Base-by-base conservation (phyloP, 2,888 invertebrate genomes). In the Ophioninae sp. region DNA sequence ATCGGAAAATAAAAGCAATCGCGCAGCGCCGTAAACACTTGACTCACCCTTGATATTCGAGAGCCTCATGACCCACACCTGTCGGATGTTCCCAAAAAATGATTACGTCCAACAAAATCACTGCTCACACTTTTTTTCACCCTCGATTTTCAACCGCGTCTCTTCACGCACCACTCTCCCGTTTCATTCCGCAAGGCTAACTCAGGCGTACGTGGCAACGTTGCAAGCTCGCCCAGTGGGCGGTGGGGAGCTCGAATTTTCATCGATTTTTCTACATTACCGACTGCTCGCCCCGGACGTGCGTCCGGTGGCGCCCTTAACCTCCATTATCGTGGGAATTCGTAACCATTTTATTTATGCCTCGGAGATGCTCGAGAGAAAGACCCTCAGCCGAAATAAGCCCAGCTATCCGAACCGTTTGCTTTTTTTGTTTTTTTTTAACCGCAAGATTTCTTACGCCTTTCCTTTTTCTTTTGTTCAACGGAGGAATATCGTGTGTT, bases 261-360 rank as follows among this genome's bases (percentile, higher is more conserved):
- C 72, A 88, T 89, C 85, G 88, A 87, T 89, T 85, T 61, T 75
- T 77, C 58, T 90, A 74, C 83, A 78, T 87, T 89, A 88, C 74
- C 90, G 87, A 56, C 84, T 20, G 74, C n/a, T 23, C 8, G 22
- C 51, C 23, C 3, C 7, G 20, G 61, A 65, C 17, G 30, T 30
- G 41, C 17, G 85, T 68, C 10, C 81, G 78, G 87, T 89, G 88
- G 87, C 85, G 86, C 87, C 87, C 73, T 67, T 79, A 64, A 37
- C 9, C 59, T 10, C n/a, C 30, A 37, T 20, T 6, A 30, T 22
- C n/a, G n/a, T 30, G 22, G 85, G 81, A 86, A 86, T 86, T 86
- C 51, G 58, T 78, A 83, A 85, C 85, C 85, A 87, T 85, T 85
- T 87, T 79, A 76, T 81, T 87, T 79, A 80, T 63, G 56, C 79